A percentile compares a stretch with the other conserved stretches of the same genome.
Evolutionary conservation across 2,888 invertebrate species (phyloP).

Genomic region (Agrotis ipsilon): DNA sequence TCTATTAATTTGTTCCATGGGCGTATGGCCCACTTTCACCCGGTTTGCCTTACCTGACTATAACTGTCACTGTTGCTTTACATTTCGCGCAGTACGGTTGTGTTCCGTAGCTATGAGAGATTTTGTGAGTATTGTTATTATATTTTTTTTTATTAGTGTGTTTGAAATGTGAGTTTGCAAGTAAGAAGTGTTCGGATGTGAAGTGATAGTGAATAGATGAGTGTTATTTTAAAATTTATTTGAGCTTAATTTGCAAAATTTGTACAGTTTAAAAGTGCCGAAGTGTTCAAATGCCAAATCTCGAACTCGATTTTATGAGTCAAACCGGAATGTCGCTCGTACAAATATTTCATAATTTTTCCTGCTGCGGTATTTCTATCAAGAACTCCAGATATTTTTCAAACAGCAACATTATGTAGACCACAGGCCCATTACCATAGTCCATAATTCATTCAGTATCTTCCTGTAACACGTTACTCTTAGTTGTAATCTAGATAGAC

Average conservation of each 20-base stretch:
- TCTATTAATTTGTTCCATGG: slow-evolving; percentile 66
- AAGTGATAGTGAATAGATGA: slow-evolving; percentile 6
- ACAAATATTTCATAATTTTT: slow-evolving; percentile 13
- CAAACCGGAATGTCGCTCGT: background rate
- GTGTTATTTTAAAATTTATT: background rate
- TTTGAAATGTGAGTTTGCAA: slow-evolving; percentile 9
- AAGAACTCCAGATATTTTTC: background rate
- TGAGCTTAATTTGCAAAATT: background rate
- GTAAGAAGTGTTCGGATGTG: slow-evolving; percentile 12
- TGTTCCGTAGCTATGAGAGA: slow-evolving; percentile 70
- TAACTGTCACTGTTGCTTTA: slow-evolving; percentile 68
- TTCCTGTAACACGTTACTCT: slow-evolving; percentile 16
- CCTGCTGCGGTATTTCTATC: background rate
- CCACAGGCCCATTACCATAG: slow-evolving; percentile 16
- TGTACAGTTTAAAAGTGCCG: background rate
- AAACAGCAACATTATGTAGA: slow-evolving; percentile 3
- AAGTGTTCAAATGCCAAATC: background rate
- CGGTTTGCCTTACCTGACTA: slow-evolving; percentile 57
- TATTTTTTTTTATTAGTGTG: background rate
- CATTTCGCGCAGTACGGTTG: slow-evolving; percentile 54
- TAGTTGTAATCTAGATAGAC: slow-evolving; percentile 21
- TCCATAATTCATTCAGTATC: slow-evolving; percentile 34
- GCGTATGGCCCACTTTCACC: slow-evolving; percentile 80
- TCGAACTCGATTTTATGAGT: background rate
- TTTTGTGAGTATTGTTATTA: slow-evolving; percentile 70